Conservation (phyloP, 1,140 invertebrate species). For the Acromyrmex heyeri region DNA sequence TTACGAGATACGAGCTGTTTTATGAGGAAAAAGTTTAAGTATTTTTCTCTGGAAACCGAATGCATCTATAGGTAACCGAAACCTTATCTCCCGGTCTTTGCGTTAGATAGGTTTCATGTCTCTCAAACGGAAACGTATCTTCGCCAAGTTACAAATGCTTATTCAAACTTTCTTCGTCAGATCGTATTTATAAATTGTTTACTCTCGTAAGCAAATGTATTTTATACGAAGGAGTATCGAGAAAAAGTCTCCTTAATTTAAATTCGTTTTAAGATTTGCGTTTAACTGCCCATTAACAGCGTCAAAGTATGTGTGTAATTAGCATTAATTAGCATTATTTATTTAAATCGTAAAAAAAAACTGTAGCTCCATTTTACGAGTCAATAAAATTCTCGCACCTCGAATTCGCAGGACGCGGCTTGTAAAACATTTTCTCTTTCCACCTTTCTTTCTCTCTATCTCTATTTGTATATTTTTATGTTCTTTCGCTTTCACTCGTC, state of each 20-base stretch:
- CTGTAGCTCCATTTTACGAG: background rate
- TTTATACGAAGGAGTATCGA: background rate
- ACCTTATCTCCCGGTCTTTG: slow-evolving; percentile 11
- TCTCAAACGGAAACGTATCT: background rate
- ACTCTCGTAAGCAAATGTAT: slow-evolving; percentile 3
- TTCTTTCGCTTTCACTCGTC: no score
- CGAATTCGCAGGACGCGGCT: no score
- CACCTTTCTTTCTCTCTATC: background rate
- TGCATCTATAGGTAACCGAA: background rate
- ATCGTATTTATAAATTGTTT: slow-evolving; percentile 4
- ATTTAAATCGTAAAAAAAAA: background rate
- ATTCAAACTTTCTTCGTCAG: background rate
- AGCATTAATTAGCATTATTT: background rate
- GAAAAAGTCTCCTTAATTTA: background rate
- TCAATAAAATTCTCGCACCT: slow-evolving; percentile 32
- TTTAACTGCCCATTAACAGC: background rate
- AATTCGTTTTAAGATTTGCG: background rate
- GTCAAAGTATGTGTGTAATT: background rate
- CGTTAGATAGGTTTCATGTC: background rate
- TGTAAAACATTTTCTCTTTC: background rate
- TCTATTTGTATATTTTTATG: no score
- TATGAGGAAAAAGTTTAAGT: slow-evolving; percentile 26
- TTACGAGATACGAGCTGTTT: slow-evolving; percentile 14
- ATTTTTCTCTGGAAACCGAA: slow-evolving; percentile 34
- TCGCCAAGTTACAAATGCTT: slow-evolving; percentile 20